phyloP scores from a whole-genome alignment of 2,113 vertebrate species.

The Uropsilus gracilis region DNA sequence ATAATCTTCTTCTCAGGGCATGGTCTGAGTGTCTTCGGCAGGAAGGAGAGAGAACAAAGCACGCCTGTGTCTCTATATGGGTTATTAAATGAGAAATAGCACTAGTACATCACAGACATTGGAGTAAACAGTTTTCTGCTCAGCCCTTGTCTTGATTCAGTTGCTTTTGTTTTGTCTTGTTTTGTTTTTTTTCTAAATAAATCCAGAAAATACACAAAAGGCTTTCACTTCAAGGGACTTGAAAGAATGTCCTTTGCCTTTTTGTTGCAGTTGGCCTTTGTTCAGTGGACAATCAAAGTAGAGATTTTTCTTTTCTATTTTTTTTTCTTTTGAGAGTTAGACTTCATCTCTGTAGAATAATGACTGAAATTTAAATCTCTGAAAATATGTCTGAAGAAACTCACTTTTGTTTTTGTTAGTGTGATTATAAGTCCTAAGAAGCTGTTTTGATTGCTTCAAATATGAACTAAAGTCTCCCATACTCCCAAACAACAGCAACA shows the following conservation, averaged over 20 bases:
- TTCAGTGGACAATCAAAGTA: conserved; percentile 59
- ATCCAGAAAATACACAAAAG: conserved; percentile 57
- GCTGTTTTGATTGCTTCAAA: conserved; percentile 9
- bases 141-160: neutral
- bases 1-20: conserved; percentile 16
- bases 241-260: conserved; percentile 31
- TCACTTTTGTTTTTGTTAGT: neutral
- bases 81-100: conserved; percentile 34
- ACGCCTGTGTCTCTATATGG: neutral
- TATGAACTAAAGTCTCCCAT: neutral
- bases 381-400: neutral
- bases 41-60: conserved; percentile 54
- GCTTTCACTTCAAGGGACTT: conserved; percentile 51
- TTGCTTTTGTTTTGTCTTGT: neutral
- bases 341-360: conserved; percentile 49
- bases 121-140: neutral
- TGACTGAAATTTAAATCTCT: conserved; percentile 26
- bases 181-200: neutral
- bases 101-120: neutral
- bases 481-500: neutral
- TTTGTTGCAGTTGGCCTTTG: conserved; percentile 54
- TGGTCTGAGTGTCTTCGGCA: neutral
- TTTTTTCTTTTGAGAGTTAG: neutral
- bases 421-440: neutral
- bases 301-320: neutral